Evolutionary conservation across 2,888 invertebrate genomes (phyloP), one percentile per base, ranked within the genome.

Genomic region (Pecten maximus): DNA sequence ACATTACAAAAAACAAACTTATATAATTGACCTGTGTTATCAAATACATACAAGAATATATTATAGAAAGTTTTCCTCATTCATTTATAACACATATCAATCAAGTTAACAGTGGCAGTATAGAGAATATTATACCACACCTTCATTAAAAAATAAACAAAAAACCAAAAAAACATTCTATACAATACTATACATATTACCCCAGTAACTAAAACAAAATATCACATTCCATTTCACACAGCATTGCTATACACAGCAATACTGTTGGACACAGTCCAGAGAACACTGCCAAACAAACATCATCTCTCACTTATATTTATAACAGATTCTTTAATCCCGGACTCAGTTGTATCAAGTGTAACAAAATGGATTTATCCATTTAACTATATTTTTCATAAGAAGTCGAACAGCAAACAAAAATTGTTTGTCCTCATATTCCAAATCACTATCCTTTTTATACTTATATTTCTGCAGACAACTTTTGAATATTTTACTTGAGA

Each of bases 201-300:
- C 74, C 74, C 74, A 28, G 74, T 74, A 74, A 54, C 54, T 54
- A 23, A 54, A 54, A 74, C 74, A 74, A 74, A 74, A 74, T 74
- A 74, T 74, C 74, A 74, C 74, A 74, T 23, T 74, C 74, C 74
- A 74, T 35, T 74, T 74, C 35, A 74, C 74, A 74, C 74, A 74
- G 74, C 35, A 74, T 74, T 35, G 74, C 74, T 74, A 74, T 74
- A 74, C 35, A 35, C 23, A 23, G 35, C 74, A 74, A 74, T 74
- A 74, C 28, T 35, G 74, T 74, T 74, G 35, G 2, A 15, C 35
- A 12, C 10, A 4, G 28, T n/a, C 44, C 12, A n/a, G 44, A 10
- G n/a, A 60, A 3, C n/a, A 3, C 4, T n/a, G 28, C 2, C 60
- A 6, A 0, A 60, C 35, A 35, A 44, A 44, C 23, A 74, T 28